A percentile compares a stretch with the other conserved stretches of the same genome.
phyloP scores from a whole-genome alignment of 2,113 vertebrate species.

The Pheucticus melanocephalus region DNA sequence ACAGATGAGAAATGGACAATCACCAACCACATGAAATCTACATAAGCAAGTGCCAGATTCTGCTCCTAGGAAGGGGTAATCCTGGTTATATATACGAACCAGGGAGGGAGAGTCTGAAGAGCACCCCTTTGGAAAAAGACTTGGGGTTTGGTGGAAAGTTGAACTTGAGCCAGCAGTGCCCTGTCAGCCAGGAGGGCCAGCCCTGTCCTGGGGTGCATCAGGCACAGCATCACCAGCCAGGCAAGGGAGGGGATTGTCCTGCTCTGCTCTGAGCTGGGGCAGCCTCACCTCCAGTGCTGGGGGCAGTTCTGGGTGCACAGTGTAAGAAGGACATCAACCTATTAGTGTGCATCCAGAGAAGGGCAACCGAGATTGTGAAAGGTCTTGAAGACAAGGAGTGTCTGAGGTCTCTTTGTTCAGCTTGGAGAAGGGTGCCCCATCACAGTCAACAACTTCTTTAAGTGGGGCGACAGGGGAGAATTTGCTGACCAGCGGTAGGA shows the following conservation, averaged over 20 bases:
- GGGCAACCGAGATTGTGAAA: not conserved
- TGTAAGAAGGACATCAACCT: not conserved
- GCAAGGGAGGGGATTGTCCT: not conserved
- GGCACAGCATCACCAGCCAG: rapidly evolving
- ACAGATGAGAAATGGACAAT: not conserved
- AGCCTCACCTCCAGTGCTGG: rapidly evolving
- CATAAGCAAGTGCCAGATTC: not conserved
- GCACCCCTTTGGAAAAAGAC: not conserved
- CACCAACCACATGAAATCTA: not conserved
- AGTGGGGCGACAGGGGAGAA: rapidly evolving
- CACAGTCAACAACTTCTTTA: not conserved
- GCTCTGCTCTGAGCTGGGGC: not conserved
- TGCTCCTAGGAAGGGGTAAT: not conserved
- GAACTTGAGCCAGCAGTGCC: not conserved
- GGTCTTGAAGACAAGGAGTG: not conserved
- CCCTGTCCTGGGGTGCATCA: rapidly evolving
- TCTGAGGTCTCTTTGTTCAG: not conserved
- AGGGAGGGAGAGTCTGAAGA: not conserved
- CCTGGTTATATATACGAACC: not conserved
- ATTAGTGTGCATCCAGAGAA: not conserved
- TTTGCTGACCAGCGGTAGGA: not conserved
- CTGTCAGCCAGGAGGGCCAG: not conserved
- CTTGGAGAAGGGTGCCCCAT: not conserved
- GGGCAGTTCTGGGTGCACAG: rapidly evolving
- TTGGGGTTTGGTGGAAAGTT: not conserved